Conservation (phyloP, 2,888 invertebrate species). For the Pteria penguin region DNA sequence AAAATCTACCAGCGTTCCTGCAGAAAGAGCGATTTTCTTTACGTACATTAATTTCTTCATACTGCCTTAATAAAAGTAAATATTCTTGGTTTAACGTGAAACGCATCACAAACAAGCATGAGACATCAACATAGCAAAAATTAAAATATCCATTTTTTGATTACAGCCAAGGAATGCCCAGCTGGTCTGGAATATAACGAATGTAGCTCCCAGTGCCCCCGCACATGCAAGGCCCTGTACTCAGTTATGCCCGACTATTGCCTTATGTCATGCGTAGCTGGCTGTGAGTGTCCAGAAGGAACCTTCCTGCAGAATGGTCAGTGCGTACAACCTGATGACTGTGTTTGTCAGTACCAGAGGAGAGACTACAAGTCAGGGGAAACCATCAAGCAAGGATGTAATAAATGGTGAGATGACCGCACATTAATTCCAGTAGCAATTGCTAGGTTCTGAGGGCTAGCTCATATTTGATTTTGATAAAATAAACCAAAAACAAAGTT, state of each 20-base stretch:
- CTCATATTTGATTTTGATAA: no score
- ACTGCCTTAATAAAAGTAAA: no score
- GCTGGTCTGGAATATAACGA: conserved; percentile 34
- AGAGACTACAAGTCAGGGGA: conserved; percentile 54
- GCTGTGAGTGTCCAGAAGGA: conserved; percentile 92
- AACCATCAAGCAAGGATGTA: conserved; percentile 63
- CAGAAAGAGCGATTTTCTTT: no score
- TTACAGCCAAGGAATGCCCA: conserved; percentile 45
- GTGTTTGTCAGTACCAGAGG: conserved; percentile 65
- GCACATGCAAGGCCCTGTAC: conserved; percentile 39
- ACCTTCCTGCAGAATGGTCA: conserved; percentile 81
- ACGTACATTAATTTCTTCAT: no score
- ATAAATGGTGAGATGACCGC: conserved; percentile 70
- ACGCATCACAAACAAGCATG: no score
- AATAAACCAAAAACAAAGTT: no score
- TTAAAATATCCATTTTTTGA: no score
- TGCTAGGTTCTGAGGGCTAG: no score
- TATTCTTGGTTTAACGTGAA: no score
- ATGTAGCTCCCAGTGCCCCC: conserved; percentile 37
- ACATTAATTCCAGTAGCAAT: no score
- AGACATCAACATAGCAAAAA: no score
- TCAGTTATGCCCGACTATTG: conserved; percentile 29
- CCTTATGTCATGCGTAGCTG: conserved; percentile 86
- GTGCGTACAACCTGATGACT: conserved; percentile 62
- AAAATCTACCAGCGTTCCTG: no score